Base-by-base conservation (phyloP, 1,140 invertebrate genomes). In the Leptinotarsa defecta region DNA sequence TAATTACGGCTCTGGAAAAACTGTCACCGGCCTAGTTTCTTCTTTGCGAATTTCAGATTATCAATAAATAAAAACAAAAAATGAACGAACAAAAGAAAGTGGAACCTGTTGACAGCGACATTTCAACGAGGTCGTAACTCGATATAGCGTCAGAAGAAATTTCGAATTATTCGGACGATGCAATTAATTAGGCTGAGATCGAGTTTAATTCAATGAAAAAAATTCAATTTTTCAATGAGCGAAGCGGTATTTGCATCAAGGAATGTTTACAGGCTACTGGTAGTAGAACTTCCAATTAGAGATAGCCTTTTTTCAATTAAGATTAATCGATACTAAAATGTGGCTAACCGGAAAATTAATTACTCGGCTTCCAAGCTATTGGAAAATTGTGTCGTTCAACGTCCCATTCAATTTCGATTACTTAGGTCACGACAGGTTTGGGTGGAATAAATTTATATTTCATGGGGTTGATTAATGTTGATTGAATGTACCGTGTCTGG, bases 91-190 rank as follows among this genome's bases (percentile, higher is more conserved):
- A 57, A 43, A 43, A 43, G 27, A 43, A 43, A 11, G 34, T 43
- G 34, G 52, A 57, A 57, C 52, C 52, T 57, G 52, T 57, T 57
- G 52, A 17, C 52, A 57, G 52, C 52, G 52, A 57, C 52, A 57
- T 17, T 57, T 57, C 52, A 19, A 17, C 52, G 52, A 57, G 17
- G 15, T 19, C 15, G 52, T 57, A 57, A 57, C 52, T 57, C 52
- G 52, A 57, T 57, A 4, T 57, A 17, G 52, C 52, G 52, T 6
- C 52, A 57, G 52, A 57, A 57, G 52, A 57, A 57, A 57, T 57
- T 57, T 19, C 3, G 52, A 57, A 57, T 57, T 57, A 57, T 57
- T 57, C 52, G 17, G 52, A 57, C 52, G 13, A 57, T 57, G 52
- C 52, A 57, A 57, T 57, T 57, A 57, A 57, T 57, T 57, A 57